Conservation (phyloP, 2,797 vertebrate genomes). For the Euphonia xanthogaster region DNA sequence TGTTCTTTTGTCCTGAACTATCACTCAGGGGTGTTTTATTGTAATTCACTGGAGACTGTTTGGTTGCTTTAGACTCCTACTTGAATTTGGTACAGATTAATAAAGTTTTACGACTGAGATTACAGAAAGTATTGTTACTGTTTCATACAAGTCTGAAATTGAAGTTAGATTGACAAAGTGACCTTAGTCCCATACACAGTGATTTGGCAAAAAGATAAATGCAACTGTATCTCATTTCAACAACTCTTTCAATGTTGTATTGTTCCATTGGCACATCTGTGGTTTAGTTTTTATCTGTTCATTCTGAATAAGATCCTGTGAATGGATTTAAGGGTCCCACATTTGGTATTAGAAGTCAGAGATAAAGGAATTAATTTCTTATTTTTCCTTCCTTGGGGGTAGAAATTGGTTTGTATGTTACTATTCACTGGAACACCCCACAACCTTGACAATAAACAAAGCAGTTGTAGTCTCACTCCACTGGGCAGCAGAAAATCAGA, state of each 20-base stretch:
- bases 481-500: constrained; percentile 40
- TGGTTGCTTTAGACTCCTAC: background rate
- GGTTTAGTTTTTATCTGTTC: constrained; percentile 5
- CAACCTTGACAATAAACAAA: constrained; percentile 36
- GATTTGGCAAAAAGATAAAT: constrained; percentile 17
- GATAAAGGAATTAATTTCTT: constrained; percentile 66
- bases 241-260: background rate
- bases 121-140: background rate
- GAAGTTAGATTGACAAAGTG: constrained; percentile 37
- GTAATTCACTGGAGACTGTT: background rate
- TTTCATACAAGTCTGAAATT: constrained; percentile 18
- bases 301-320: constrained; percentile 21
- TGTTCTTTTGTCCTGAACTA: background rate
- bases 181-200: background rate
- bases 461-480: background rate
- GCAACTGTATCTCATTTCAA: background rate
- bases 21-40: background rate
- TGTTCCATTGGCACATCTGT: background rate
- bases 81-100: constrained; percentile 4
- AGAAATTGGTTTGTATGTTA: constrained; percentile 55
- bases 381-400: constrained; percentile 24
- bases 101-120: constrained; percentile 15
- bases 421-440: constrained; percentile 41
- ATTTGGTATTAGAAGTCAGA: background rate
- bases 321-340: constrained; percentile 50